Evolutionary conservation across 2,797 vertebrate species (phyloP), one percentile per base, ranked within the genome.

Genomic region (Leptodactylus fallax): DNA sequence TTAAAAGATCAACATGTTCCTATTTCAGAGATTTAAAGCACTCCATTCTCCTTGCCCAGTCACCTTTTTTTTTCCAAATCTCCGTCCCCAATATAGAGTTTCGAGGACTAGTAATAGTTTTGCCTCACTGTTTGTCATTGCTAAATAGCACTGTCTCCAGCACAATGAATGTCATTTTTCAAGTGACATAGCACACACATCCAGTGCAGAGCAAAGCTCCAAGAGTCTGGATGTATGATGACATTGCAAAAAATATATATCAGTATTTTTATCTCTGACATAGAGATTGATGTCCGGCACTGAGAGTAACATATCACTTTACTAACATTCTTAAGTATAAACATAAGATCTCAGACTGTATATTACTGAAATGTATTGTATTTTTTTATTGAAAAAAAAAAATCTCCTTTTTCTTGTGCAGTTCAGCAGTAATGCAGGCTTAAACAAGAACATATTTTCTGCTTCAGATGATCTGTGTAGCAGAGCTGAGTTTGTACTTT

Each of bases 151-250:
- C 85, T 89, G 88, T 89, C 88, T 71, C 56, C 65, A 36, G 56
- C 23, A 80, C 85, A 89, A 87, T 83, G 85, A 83, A 87, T 89
- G 88, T 87, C 80, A 89, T 89, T 89, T 89, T 79, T 89, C 88
- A 89, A 82, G 72, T 79, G 80, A 87, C 85, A 86, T 69, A 83
- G 25, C 17, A 61, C 55, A 77, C 72, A 71, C 61, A 78, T 77
- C 85, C 72, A 83, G 36, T 47, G 60, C 45, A 78, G 51, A 74
- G 60, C 67, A 69, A 7, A 25, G 55, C 67, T 74, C 60, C 16
- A 63, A 49, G 16, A 86, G 60, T 65, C 47, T 53, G 72, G 79
- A 86, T 72, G 85, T 79, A 89, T 87, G 85, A 86, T 86, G 88
- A 86, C 80, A 89, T 81, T 78, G 88, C 79, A 86, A 76, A 79